phyloP scores from a whole-genome alignment of 1,140 invertebrate genomes.

The Steinernema khuongi region DNA sequence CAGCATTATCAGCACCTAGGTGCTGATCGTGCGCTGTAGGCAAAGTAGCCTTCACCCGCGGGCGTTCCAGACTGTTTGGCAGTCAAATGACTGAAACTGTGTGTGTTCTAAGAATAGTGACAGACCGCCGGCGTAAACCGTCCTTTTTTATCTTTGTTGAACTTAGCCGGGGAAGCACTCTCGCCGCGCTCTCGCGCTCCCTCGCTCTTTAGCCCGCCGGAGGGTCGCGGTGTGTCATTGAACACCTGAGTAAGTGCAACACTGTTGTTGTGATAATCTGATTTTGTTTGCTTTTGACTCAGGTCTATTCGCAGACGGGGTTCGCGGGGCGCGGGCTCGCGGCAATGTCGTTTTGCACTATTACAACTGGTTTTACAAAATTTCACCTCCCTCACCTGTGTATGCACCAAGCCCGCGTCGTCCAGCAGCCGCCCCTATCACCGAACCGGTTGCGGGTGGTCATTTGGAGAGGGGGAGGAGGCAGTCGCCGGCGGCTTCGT shows the following conservation, averaged over 20 bases:
- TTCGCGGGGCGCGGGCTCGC: neutral
- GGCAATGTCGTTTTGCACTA: slow-evolving; percentile 16
- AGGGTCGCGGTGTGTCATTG: neutral
- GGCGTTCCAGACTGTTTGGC: neutral
- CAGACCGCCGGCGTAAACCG: neutral
- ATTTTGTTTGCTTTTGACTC: slow-evolving; percentile 15
- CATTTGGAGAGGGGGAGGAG: neutral
- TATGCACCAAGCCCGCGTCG: neutral
- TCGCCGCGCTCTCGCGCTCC: neutral
- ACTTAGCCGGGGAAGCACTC: neutral
- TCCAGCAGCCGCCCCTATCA: neutral
- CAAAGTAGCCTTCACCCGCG: neutral
- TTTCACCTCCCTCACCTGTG: slow-evolving; percentile 12
- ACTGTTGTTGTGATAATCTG: slow-evolving; percentile 15
- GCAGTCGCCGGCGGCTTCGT: neutral
- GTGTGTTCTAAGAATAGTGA: neutral
- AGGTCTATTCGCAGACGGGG: slow-evolving; percentile 10
- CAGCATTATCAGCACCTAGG: neutral
- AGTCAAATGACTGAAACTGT: neutral
- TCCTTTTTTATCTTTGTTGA: slow-evolving; percentile 3
- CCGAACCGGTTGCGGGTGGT: slow-evolving; percentile 8
- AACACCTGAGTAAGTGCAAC: slow-evolving; percentile 15
- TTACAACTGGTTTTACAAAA: slow-evolving; percentile 17
- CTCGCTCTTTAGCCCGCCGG: neutral
- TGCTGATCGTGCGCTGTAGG: neutral